Base-by-base conservation (phyloP, 2,888 invertebrate species). In the Apodemia duryi region DNA sequence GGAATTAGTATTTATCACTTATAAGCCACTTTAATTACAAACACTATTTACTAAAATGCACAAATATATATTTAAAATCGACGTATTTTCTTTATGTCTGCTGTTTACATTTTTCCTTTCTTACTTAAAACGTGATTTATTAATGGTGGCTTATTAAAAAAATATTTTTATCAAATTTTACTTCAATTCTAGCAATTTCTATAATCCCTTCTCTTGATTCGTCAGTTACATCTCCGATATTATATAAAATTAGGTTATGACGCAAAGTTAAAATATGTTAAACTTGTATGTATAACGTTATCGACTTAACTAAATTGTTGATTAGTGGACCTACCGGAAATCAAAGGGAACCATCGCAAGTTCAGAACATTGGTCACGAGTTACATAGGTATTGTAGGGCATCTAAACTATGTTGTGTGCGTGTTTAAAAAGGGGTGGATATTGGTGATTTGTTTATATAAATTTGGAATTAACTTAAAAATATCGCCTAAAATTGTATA, bases 361-460 rank as follows among this genome's bases (percentile, higher is more conserved):
- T 99, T 99, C 97, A 96, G 99, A 94, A 98, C 98, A 93, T 95
- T 99, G 94, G 99, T 99, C 94, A 97, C 98, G 94, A 98, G 98
- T 94, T 98, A 98, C 92, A 97, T 99, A 97, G 99, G 99, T 99
- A 98, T 83, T 81, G 86, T 83, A 79, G 83, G 81, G 72, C 77
- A 70, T 66, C 64, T 67, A 68, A 68, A 67, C 65, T 71, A 65
- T 69, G 70, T 72, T 74, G 70, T 74, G 73, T 76, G 75, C 71
- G 74, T 74, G 72, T 72, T 71, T 69, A 69, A 68, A 66, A 57
- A 61, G 71, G 73, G 63, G 66, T 64, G 74, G 74, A 74, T 73
- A 75, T 74, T 77, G 74, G 76, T 75, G 75, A 35, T 51, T 51
- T 49, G 54, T 21, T 11, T 41, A 49, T 35, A 43, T 11, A 46